These are phyloP conservation scores for Hofmannophila pseudospretella DNA, from an alignment of 2,888 invertebrate species.

Conservation along the genomic window DNA sequence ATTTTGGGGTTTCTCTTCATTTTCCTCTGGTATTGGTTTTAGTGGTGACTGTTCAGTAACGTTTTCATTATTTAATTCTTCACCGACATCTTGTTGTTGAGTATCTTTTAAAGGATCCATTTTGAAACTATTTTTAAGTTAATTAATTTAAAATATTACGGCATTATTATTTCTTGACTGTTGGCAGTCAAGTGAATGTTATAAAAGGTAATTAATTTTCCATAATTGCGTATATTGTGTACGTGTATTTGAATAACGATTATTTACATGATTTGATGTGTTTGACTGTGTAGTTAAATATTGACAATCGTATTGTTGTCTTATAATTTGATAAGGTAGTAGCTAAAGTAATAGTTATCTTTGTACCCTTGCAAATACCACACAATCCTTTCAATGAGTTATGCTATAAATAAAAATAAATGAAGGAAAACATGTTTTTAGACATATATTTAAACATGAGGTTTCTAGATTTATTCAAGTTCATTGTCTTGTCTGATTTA, in stretches of 20 bases:
- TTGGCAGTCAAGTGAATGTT: neutral
- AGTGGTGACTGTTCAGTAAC: conserved; percentile 41
- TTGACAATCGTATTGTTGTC: conserved; percentile 14
- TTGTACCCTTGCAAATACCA: no score
- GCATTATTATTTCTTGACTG: neutral
- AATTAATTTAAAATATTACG: neutral
- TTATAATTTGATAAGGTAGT: conserved; percentile 4
- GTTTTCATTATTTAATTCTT: conserved; percentile 29
- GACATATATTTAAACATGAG: no score
- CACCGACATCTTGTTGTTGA: conserved; percentile 19
- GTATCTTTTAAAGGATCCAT: conserved; percentile 5
- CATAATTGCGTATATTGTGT: neutral
- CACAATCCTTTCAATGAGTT: no score
- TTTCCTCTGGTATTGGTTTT: conserved; percentile 26
- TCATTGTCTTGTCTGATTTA: neutral
- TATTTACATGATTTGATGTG: conserved; percentile 16
- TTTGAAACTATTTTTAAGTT: neutral
- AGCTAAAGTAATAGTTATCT: neutral
- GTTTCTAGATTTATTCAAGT: no score
- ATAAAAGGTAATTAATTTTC: neutral
- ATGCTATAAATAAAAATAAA: no score
- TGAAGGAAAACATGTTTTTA: no score
- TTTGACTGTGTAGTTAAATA: conserved; percentile 11
- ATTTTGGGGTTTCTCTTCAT: conserved; percentile 19
- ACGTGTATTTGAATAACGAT: conserved; percentile 24